Evolutionary conservation across 2,888 invertebrate species (phyloP), one percentile per base, ranked within the genome.

Genomic region (Drosophila hamatofila): DNA sequence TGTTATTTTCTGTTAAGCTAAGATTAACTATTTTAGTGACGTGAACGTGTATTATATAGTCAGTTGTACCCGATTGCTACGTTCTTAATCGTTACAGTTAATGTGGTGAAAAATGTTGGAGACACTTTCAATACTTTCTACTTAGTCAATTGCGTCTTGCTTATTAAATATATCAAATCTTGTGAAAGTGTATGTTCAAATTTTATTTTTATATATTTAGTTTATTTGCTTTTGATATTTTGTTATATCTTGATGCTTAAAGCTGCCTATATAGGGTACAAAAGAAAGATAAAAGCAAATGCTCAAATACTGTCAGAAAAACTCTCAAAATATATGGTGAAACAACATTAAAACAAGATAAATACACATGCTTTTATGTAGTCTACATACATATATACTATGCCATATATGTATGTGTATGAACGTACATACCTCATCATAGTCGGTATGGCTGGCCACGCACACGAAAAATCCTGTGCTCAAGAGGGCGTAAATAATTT

Each of bases 401-500:
- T 11, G 30, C n/a, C 27, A 51, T 33, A 21, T 49, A 21, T 30
- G 1, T 35, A 51, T 37, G 25, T n/a, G 12, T 54, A 18, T 25
- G 16, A 6, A 49, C 18, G 18, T 41, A 68, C 51, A 8, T 39
- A 57, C 58, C 64, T 58, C 58, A 69, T 58, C 58, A 69, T 59
- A 21, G 65, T 41, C 61, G 39, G 21, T 37, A 37, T 70, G 63
- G 59, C 46, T 52, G 46, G 61, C 54, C 75, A 78, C 77, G 67
- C 72, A 87, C 78, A 89, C 76, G 73, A 76, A 49, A 49, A 81
- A 73, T 80, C 79, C 76, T 85, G 72, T 89, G 90, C 77, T 91
- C 91, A 91, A 91, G 91, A 90, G 90, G 87, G 90, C 83, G 91
- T 91, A 90, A 88, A 90, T 91, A 91, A 91, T 91, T 91, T 85